A percentile compares a stretch with the other conserved stretches of the same genome.
Conservation (phyloP, 2,797 vertebrate species). For the Oryzias dopingdopingensis region DNA sequence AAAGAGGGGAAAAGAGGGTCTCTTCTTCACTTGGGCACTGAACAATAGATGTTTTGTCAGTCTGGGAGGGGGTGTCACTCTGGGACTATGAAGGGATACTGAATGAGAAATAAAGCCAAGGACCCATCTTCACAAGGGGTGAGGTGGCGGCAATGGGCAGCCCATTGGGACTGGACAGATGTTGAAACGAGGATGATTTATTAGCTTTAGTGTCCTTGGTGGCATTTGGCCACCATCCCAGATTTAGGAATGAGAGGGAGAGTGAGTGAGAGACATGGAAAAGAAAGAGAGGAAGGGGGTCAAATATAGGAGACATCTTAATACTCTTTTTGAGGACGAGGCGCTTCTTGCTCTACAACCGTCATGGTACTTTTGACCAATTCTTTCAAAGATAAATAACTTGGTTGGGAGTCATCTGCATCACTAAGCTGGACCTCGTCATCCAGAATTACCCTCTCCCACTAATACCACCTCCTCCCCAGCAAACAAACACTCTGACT, state of each 20-base stretch:
- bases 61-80: conserved; percentile 67
- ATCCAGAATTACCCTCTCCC: conserved; percentile 55
- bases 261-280: conserved; percentile 63
- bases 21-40: conserved; percentile 89
- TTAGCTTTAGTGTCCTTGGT: conserved; percentile 87
- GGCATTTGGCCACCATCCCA: conserved; percentile 94
- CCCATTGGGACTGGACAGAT: conserved; percentile 87
- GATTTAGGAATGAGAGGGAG: conserved; percentile 72
- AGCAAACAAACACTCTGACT: conserved; percentile 41
- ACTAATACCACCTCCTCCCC: conserved; percentile 15
- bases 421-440: conserved; percentile 68
- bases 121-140: conserved; percentile 82
- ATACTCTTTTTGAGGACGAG: conserved; percentile 80
- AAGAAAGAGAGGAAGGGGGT: conserved; percentile 61
- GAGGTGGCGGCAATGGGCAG: conserved; percentile 70
- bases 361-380: conserved; percentile 80
- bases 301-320: conserved; percentile 74
- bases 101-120: conserved; percentile 86
- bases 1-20: conserved; percentile 83
- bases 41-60: conserved; percentile 95
- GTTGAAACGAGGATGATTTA: conserved; percentile 94
- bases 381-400: conserved; percentile 80
- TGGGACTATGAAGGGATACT: conserved; percentile 81
- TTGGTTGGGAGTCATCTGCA: conserved; percentile 74
- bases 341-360: conserved; percentile 69